Conservation (phyloP, 2,888 invertebrate species). For the Prosapia bicincta region DNA sequence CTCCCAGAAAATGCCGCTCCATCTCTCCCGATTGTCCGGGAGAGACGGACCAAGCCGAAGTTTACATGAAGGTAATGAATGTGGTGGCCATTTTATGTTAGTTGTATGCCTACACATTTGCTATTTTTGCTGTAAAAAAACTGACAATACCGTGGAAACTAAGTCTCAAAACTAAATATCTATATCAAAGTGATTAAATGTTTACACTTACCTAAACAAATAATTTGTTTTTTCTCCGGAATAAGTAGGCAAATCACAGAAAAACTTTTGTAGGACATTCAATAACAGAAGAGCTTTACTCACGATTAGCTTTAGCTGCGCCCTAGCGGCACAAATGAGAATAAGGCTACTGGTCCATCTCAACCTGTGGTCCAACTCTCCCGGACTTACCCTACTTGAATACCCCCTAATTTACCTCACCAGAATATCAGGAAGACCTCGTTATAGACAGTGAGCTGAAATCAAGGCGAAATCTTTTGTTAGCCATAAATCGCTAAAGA, state of each 20-base stretch:
- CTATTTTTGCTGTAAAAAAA: background rate
- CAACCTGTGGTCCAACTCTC: no score
- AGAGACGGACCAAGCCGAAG: background rate
- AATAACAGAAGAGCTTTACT: background rate
- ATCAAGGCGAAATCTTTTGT: no score
- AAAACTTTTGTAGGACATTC: background rate
- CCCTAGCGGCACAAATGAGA: no score
- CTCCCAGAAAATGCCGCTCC: no score
- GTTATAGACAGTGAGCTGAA: no score
- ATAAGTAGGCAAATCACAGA: background rate
- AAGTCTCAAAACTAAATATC: background rate
- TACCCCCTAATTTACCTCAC: no score
- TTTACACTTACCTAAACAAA: background rate
- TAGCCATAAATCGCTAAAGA: no score
- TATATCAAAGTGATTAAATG: background rate
- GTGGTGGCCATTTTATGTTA: background rate
- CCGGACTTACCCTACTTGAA: conserved; percentile 7
- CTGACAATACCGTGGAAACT: background rate
- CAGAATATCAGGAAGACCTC: no score
- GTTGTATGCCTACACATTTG: background rate
- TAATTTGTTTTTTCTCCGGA: background rate
- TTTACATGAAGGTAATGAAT: background rate
- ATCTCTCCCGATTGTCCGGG: conserved; percentile 3
- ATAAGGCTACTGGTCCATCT: background rate
- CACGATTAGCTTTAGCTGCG: background rate